A percentile compares a stretch with the other conserved stretches of the same genome.
Evolutionary conservation across 2,888 invertebrate genomes (phyloP).

Genomic region (Blastobasis lacticolella): DNA sequence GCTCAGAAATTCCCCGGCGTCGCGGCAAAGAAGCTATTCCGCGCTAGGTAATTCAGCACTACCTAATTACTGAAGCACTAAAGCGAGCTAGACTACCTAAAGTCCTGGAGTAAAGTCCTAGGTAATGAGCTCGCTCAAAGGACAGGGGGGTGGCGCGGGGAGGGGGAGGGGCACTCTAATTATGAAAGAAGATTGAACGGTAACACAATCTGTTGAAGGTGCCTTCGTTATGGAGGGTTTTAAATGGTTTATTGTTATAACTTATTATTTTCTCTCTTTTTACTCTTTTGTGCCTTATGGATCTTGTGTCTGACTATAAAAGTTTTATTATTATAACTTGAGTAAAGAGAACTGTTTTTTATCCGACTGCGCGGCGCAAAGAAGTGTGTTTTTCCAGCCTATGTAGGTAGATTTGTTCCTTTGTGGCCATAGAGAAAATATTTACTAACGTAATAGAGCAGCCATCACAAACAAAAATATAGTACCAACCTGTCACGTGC

Average conservation of each 20-base stretch:
- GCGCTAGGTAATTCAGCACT: conserved; percentile 22
- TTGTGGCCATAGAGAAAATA: too few relatives aligned
- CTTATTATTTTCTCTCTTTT: too few relatives aligned
- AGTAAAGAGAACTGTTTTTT: too few relatives aligned
- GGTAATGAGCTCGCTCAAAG: conserved; percentile 58
- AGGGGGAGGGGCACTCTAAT: conserved; percentile 47
- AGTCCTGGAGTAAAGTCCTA: conserved; percentile 26
- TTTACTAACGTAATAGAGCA: too few relatives aligned
- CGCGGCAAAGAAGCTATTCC: conserved; percentile 19
- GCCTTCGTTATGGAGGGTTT: conserved; percentile 14
- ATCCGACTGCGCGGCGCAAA: too few relatives aligned
- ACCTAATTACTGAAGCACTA: conserved; percentile 48
- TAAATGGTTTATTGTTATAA: neutral
- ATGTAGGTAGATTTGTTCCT: too few relatives aligned
- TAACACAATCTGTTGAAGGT: conserved; percentile 28
- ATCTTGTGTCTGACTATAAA: too few relatives aligned
- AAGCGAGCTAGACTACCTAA: conserved; percentile 35
- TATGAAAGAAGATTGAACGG: conserved; percentile 69
- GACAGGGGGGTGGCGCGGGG: conserved; percentile 18
- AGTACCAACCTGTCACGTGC: too few relatives aligned
- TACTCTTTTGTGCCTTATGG: too few relatives aligned
- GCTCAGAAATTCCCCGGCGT: too few relatives aligned
- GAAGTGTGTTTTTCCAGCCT: too few relatives aligned
- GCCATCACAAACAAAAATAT: too few relatives aligned
- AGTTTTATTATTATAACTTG: neutral